Conservation (phyloP, 37 sponge, comb jelly and placozoan genomes). For the Chondrosia reniformis region DNA sequence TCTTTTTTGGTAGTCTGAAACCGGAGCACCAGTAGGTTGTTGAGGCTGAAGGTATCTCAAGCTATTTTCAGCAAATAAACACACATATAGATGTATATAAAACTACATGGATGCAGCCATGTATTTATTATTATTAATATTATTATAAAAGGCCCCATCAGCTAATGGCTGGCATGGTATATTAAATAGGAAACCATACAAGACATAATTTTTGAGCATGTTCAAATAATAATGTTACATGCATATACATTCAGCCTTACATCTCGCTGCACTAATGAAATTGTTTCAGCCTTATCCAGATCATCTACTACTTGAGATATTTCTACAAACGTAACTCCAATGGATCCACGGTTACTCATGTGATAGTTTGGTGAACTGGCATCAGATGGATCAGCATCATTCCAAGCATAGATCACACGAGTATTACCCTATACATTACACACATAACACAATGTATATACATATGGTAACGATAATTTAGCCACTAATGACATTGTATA, state of each 20-base stretch:
- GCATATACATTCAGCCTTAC: too few relatives aligned
- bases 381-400: not conserved
- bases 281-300: not conserved
- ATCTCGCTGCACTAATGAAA: not conserved
- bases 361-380: not conserved
- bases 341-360: not conserved
- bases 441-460: too few relatives aligned
- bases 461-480: constrained; percentile 8
- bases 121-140: not conserved
- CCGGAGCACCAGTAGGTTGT: constrained; percentile 65
- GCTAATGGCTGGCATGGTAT: too few relatives aligned
- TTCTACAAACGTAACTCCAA: not conserved
- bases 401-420: constrained; percentile 7
- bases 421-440: constrained; percentile 8
- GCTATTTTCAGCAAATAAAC: not conserved
- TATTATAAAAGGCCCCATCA: not conserved
- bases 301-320: not conserved
- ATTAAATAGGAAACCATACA: not conserved
- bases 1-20: constrained; percentile 12
- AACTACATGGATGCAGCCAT: not conserved
- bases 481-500: not conserved
- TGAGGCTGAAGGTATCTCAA: constrained; percentile 29
- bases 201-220: not conserved
- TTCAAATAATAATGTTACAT: too few relatives aligned
- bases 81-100: not conserved